Evolutionary conservation across 2,113 vertebrate genomes (phyloP).

Genomic region (Athene noctua): DNA sequence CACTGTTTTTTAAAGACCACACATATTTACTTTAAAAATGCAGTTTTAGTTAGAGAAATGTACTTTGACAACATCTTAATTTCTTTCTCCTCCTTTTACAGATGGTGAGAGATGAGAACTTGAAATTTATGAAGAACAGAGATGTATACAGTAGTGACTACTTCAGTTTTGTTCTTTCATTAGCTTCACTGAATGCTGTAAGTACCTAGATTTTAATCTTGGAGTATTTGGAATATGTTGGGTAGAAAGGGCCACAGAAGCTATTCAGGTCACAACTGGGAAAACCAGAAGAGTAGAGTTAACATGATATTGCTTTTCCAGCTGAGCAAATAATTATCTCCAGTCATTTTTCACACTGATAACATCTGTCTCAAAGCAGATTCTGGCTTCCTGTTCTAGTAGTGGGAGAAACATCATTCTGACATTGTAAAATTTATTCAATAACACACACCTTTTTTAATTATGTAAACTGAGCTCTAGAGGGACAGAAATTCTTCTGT

Average conservation of each 20-base stretch:
- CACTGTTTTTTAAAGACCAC: not conserved
- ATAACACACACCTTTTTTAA: not conserved
- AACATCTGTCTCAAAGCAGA: not conserved
- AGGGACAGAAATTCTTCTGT: not conserved
- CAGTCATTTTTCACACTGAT: not conserved
- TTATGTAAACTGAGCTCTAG: not conserved
- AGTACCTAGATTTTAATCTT: conserved; percentile 39
- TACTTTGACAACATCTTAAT: not conserved
- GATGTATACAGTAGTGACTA: conserved; percentile 98
- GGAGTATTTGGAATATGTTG: not conserved
- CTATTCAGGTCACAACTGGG: not conserved
- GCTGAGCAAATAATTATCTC: not conserved
- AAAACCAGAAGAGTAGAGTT: not conserved
- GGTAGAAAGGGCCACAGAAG: not conserved
- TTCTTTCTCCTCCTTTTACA: conserved; percentile 31
- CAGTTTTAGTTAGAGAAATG: not conserved
- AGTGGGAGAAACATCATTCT: not conserved
- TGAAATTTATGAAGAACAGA: conserved; percentile 99
- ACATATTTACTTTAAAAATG: not conserved
- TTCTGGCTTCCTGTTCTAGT: not conserved
- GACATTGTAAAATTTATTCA: not conserved
- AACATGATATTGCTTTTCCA: not conserved
- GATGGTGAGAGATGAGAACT: conserved; percentile 98
- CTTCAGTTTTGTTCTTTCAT: conserved; percentile 95
- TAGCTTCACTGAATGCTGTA: conserved; percentile 95